Percentiles rank a stretch among this genome's conserved stretches.
These are phyloP conservation scores for Luperina nickerlii DNA, from an alignment of 2,888 invertebrate genomes.

Conservation along the genomic window DNA sequence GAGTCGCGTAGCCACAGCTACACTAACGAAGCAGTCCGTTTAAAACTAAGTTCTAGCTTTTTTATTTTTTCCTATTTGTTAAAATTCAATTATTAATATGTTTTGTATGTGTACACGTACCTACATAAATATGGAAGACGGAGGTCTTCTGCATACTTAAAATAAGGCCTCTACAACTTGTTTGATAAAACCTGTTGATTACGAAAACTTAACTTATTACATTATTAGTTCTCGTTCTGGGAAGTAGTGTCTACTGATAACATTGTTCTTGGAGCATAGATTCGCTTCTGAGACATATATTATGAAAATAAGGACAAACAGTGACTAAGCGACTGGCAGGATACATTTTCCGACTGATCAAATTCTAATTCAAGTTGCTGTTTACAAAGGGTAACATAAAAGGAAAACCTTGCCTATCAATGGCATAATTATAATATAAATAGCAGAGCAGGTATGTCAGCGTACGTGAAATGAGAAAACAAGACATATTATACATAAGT, in stretches of 20 bases:
- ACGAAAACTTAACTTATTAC: not conserved
- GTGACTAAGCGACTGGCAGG: not conserved
- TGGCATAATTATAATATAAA: conserved; percentile 40
- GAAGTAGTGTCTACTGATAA: not conserved
- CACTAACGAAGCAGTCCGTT: not conserved
- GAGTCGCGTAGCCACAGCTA: not conserved
- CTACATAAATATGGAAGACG: not conserved
- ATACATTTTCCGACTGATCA: not conserved
- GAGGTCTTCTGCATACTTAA: not conserved
- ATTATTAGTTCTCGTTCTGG: not conserved
- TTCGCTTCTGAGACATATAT: not conserved
- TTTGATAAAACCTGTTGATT: not conserved
- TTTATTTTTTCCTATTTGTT: not conserved
- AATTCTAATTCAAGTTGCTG: conserved; percentile 1
- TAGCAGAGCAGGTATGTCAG: conserved; percentile 36
- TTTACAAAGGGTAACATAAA: conserved; percentile 21
- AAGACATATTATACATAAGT: conserved; percentile 48
- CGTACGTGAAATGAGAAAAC: conserved; percentile 63
- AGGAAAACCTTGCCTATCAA: conserved; percentile 7
- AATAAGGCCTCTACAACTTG: not conserved
- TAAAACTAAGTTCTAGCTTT: not conserved
- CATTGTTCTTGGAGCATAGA: not conserved
- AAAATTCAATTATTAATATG: too few species aligned
- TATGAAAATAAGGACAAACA: not conserved
- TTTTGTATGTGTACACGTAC: too few species aligned